Percentiles rank a stretch among this genome's conserved stretches.
Conservation (phyloP, 1,140 invertebrate genomes). For the Magallana ariakensis region DNA sequence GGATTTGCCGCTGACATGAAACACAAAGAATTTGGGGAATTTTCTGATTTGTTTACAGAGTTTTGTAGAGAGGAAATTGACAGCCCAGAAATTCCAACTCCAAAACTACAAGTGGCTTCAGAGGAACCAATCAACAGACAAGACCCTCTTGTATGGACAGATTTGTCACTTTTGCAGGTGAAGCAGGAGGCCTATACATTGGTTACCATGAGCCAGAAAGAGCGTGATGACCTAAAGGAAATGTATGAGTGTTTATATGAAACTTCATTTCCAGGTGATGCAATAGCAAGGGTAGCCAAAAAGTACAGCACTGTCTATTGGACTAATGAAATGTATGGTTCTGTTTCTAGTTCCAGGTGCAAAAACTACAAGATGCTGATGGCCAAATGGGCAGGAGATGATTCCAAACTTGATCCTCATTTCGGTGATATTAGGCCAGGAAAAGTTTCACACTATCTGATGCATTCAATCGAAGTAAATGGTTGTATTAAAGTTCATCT, state of each 20-base stretch:
- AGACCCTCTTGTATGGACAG: conserved; percentile 26
- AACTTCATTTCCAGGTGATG: conserved; percentile 9
- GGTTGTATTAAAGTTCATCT: conserved; percentile 14
- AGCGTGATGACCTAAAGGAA: conserved; percentile 8
- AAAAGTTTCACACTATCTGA: conserved; percentile 5
- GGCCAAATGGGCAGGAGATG: conserved; percentile 38
- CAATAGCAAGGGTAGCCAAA: neutral
- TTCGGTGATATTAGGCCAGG: conserved; percentile 34
- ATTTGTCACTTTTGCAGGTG: conserved; percentile 4
- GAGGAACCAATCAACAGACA: conserved; percentile 24
- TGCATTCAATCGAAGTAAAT: conserved; percentile 29
- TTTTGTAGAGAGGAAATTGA: neutral
- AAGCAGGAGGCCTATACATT: neutral
- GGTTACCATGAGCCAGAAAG: conserved; percentile 5
- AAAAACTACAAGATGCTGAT: conserved; percentile 28
- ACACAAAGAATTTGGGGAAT: conserved; percentile 2
- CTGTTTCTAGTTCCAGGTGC: conserved; percentile 14
- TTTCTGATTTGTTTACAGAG: conserved; percentile 26
- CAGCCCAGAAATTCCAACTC: neutral
- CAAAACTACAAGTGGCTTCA: conserved; percentile 22
- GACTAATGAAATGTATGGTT: conserved; percentile 45
- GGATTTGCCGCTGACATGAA: conserved; percentile 37
- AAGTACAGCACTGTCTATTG: conserved; percentile 4
- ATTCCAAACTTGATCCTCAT: conserved; percentile 15
- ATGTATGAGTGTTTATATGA: conserved; percentile 23